Percentiles rank a stretch among this genome's conserved stretches.
These are phyloP conservation scores for Ennomos erosarius DNA, from an alignment of 2,888 invertebrate species.

Conservation along the genomic window DNA sequence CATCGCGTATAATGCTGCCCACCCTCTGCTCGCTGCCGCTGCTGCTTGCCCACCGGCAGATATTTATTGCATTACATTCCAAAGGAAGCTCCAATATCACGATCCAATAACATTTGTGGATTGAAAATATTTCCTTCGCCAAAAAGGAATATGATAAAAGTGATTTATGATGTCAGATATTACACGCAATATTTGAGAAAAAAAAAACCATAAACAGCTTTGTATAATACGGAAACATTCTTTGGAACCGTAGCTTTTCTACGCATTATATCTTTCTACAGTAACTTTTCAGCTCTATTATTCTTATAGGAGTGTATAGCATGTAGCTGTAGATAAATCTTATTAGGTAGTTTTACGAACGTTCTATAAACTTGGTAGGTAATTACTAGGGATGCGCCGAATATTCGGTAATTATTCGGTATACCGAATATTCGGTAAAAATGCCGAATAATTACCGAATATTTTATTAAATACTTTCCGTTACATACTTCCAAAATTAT, in stretches of 20 bases:
- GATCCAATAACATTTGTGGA: conserved; percentile 56
- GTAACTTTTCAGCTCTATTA: too few species aligned
- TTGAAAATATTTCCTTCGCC: conserved; percentile 55
- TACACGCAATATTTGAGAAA: conserved; percentile 1
- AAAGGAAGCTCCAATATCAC: conserved; percentile 56
- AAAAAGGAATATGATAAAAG: conserved; percentile 32
- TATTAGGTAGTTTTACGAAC: conserved; percentile 1
- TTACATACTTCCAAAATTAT: too few species aligned
- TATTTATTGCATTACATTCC: conserved; percentile 57
- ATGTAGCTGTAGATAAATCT: too few species aligned
- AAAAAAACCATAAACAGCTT: background rate
- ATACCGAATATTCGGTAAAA: too few species aligned
- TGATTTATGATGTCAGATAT: conserved; percentile 13
- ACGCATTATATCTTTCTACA: too few species aligned
- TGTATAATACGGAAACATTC: background rate
- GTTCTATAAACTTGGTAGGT: background rate
- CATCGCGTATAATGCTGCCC: conserved; percentile 46
- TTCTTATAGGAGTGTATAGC: too few species aligned
- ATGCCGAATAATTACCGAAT: too few species aligned
- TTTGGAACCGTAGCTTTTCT: too few species aligned
- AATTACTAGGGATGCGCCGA: too few species aligned
- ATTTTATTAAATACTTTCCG: too few species aligned
- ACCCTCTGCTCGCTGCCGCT: conserved; percentile 41
- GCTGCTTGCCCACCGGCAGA: conserved; percentile 42
- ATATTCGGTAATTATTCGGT: too few species aligned